These are phyloP conservation scores for Iguana delicatissima DNA, from an alignment of 2,797 vertebrate species.

Conservation along the genomic window DNA sequence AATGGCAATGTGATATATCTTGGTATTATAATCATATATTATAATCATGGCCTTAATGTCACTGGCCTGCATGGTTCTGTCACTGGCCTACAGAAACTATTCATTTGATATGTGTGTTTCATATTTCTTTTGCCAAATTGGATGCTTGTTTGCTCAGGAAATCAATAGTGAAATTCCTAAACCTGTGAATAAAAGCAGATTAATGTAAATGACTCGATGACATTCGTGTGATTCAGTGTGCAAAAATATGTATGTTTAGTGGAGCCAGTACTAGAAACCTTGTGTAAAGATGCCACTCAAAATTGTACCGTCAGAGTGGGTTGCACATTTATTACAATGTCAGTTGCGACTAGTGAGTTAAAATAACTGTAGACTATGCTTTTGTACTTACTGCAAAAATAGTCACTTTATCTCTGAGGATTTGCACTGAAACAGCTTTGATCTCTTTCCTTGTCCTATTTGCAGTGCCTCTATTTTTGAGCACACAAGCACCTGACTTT, in stretches of 20 bases:
- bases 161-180: neutral
- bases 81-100: neutral
- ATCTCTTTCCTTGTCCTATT: neutral
- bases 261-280: neutral
- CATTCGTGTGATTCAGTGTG: neutral
- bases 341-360: neutral
- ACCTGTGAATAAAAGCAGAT: neutral
- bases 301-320: neutral
- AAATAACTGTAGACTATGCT: neutral
- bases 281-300: neutral
- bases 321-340: neutral
- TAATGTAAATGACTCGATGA: neutral
- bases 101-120: neutral
- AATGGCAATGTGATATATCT: slow-evolving; percentile 1
- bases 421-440: neutral
- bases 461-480: neutral
- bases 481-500: neutral
- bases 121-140: neutral
- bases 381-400: neutral
- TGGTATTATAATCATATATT: slow-evolving; percentile 21
- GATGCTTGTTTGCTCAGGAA: neutral
- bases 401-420: neutral
- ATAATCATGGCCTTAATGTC: slow-evolving; percentile 11
- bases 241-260: neutral
- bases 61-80: neutral